These are phyloP conservation scores for Oedothorax gibbosus DNA, from an alignment of 1,140 invertebrate species.

Conservation along the genomic window DNA sequence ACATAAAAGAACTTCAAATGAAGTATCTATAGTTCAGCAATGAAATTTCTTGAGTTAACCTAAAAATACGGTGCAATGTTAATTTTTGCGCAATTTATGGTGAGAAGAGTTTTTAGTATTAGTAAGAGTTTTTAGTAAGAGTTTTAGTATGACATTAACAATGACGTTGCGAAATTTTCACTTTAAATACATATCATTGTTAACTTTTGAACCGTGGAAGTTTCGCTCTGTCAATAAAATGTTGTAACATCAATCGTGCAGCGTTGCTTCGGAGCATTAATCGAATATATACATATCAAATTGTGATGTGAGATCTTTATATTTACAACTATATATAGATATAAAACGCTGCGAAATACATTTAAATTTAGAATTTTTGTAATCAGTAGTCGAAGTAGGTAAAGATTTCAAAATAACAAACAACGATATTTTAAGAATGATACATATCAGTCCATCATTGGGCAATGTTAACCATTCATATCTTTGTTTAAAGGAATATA, in stretches of 20 bases:
- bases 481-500: no score
- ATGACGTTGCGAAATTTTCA: conserved; percentile 9
- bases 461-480: no score
- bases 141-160: conserved; percentile 16
- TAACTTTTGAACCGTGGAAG: conserved; percentile 7
- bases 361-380: conserved; percentile 9
- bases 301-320: conserved; percentile 52
- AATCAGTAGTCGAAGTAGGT: conserved; percentile 44
- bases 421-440: neutral
- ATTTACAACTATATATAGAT: conserved; percentile 31
- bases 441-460: no score
- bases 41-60: no score
- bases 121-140: neutral
- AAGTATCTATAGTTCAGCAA: no score
- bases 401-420: conserved; percentile 5
- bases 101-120: neutral
- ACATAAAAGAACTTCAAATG: no score
- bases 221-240: conserved; percentile 15
- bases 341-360: conserved; percentile 42
- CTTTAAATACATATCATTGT: conserved; percentile 43
- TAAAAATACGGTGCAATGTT: no score
- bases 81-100: no score
- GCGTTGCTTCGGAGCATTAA: conserved; percentile 43
- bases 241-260: conserved; percentile 3
- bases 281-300: conserved; percentile 46